Evolutionary conservation across 1,140 invertebrate species (phyloP).

Genomic region (Papilio machaon): DNA sequence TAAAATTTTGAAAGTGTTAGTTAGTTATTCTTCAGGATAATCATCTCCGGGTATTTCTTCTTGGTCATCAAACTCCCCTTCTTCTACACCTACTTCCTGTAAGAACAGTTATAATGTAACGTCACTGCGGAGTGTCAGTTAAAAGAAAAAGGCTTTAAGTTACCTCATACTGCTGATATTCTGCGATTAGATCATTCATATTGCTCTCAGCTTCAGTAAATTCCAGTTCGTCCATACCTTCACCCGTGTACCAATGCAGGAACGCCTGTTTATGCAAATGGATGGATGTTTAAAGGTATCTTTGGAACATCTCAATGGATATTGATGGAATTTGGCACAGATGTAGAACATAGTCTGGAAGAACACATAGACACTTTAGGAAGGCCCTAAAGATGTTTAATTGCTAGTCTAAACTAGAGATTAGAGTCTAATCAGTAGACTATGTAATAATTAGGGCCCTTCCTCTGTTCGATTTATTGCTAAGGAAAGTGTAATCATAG

Average conservation of each 20-base stretch:
- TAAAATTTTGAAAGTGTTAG: background rate
- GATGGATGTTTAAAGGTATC: too few species aligned
- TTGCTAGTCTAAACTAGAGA: too few species aligned
- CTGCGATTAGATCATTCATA: conserved; percentile 93
- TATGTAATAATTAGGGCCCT: too few species aligned
- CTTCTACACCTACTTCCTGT: conserved; percentile 71
- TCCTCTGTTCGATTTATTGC: too few species aligned
- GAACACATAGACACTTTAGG: background rate
- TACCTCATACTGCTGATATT: conserved; percentile 95
- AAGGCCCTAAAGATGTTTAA: background rate
- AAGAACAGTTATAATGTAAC: background rate
- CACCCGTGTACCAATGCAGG: conserved; percentile 83
- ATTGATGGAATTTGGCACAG: too few species aligned
- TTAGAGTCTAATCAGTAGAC: too few species aligned
- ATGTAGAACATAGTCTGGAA: background rate
- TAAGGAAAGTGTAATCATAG: too few species aligned
- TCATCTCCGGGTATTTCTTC: conserved; percentile 65
- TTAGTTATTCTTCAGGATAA: conserved; percentile 58
- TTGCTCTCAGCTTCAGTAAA: conserved; percentile 88
- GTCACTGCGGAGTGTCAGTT: background rate
- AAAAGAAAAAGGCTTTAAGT: background rate
- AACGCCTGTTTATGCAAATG: conserved; percentile 53
- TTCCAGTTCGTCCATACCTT: conserved; percentile 92
- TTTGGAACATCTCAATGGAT: too few species aligned
- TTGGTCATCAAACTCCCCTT: conserved; percentile 52